Conservation (phyloP, 2,888 invertebrate species). For the Eretmocerus hayati region DNA sequence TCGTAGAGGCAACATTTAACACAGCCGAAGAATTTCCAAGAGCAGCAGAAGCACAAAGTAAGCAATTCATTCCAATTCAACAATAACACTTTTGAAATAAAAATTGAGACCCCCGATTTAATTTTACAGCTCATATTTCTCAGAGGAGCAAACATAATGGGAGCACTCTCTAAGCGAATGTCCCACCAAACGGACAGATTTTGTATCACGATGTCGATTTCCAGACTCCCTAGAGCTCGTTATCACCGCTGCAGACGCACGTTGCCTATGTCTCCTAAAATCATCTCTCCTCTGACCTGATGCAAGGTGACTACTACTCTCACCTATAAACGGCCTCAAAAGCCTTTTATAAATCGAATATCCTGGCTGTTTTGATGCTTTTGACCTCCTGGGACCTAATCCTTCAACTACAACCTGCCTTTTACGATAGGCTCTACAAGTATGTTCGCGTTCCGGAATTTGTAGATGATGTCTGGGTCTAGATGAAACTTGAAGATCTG, state of each 20-base stretch:
- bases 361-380: not conserved
- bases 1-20: no score
- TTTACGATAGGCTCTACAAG: not conserved
- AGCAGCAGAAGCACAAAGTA: no score
- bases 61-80: not conserved
- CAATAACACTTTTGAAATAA: not conserved
- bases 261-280: not conserved
- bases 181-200: not conserved
- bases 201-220: not conserved
- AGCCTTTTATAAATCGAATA: conserved; percentile 8
- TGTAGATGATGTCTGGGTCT: not conserved
- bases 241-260: not conserved
- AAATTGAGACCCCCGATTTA: not conserved
- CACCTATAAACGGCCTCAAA: conserved; percentile 1
- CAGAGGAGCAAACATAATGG: no score
- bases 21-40: no score
- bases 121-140: not conserved
- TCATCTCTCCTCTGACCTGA: not conserved
- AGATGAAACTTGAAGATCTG: no score
- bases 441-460: not conserved
- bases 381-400: no score
- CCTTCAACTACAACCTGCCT: not conserved
- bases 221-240: not conserved
- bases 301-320: not conserved
- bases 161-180: not conserved